A percentile compares a stretch with the other conserved stretches of the same genome.
Evolutionary conservation across 2,888 invertebrate genomes (phyloP).

Genomic region (Melinopterus prodromus): DNA sequence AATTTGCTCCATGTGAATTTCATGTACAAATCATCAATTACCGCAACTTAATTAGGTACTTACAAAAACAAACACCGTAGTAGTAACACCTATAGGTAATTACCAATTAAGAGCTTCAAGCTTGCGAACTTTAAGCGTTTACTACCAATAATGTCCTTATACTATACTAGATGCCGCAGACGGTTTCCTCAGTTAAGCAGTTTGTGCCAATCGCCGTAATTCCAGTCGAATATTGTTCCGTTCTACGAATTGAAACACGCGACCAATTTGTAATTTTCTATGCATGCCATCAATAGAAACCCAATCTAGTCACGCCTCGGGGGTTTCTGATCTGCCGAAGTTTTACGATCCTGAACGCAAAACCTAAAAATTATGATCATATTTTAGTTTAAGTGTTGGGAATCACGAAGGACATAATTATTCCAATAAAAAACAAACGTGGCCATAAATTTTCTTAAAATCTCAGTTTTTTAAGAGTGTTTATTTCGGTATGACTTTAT

Average conservation of each 20-base stretch:
- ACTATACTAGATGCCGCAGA: background rate
- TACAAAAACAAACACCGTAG: no score
- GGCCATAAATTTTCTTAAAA: background rate
- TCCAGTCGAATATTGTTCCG: background rate
- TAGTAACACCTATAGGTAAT: no score
- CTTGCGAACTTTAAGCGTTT: no score
- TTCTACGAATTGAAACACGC: background rate
- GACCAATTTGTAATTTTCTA: background rate
- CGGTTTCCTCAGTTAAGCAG: background rate
- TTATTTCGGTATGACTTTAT: background rate
- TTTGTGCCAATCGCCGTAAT: background rate
- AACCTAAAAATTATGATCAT: background rate
- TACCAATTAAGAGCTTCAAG: no score
- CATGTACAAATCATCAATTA: no score
- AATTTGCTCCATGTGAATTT: no score
- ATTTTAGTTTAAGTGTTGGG: background rate
- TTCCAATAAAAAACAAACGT: background rate
- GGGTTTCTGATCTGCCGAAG: background rate
- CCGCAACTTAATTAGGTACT: no score
- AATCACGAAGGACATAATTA: background rate
- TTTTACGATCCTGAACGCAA: background rate
- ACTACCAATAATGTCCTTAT: no score
- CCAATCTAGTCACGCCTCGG: constrained; percentile 8
- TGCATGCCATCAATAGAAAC: constrained; percentile 11
- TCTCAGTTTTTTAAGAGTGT: background rate